Evolutionary conservation across 2,113 vertebrate genomes (phyloP), one percentile per base, ranked within the genome.

Genomic region (Passerina amoena): DNA sequence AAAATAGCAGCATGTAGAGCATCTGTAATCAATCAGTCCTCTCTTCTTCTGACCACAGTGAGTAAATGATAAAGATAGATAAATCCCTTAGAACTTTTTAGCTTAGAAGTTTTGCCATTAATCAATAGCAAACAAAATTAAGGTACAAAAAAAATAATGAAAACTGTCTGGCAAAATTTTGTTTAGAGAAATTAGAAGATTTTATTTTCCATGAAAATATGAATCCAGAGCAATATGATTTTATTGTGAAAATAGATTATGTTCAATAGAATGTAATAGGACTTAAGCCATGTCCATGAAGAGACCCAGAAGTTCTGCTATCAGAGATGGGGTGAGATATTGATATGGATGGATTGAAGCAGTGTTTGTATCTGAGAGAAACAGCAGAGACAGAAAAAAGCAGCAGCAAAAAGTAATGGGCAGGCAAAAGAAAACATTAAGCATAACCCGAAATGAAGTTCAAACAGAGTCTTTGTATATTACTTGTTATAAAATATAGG

Each of bases 291-390:
- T 24, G 37, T 8, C 25, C 20, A 13, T 30, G 51, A 61, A 14
- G 45, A 59, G 17, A 86, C 66, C 15, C 44, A 59, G 25, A 77
- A 77, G 7, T 70, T 69, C 42, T 78, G 22, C 28, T 82, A n/a
- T 30, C 25, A 78, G 20, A 69, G 33, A 6, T 31, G 14, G 22
- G 6, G 11, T 56, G 28, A 89, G n/a, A 48, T 45, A 59, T 27
- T 0, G 0, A 4, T 31, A 47, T 27, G 17, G n/a, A 31, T 42
- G 27, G 27, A 44, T 72, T 77, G 15, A 16, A 77, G 57, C 25
- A 82, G 1, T 60, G 31, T 31, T 63, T 88, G 48, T 50, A 14
- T 50, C 24, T 25, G 31, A 77, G 5, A 69, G 33, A 76, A 87
- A 56, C 7, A 85, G 3, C 30, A 71, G 47, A 63, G 8, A 42